Percentiles rank a stretch among this genome's conserved stretches.
Conservation (phyloP, 2,797 vertebrate species). For the Lagorchestes hirsutus region DNA sequence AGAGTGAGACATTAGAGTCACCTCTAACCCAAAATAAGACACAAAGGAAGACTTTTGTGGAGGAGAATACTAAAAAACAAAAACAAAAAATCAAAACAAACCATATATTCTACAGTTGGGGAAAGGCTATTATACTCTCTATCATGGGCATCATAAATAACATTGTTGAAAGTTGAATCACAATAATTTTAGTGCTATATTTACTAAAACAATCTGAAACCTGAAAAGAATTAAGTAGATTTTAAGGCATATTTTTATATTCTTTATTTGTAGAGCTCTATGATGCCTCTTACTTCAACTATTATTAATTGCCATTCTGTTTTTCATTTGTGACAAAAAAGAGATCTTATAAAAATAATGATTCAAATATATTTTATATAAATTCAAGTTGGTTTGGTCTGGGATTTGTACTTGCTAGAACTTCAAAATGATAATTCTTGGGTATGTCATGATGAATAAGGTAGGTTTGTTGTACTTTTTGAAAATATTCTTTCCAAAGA, state of each 20-base stretch:
- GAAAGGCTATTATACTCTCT: no score
- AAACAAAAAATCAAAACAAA: no score
- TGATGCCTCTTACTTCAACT: fast-evolving
- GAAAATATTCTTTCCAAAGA: not conserved
- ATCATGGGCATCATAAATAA: no score
- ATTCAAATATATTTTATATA: not conserved
- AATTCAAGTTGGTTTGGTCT: not conserved
- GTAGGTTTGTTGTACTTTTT: not conserved
- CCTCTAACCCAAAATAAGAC: no score
- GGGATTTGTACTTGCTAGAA: not conserved
- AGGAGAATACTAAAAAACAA: no score
- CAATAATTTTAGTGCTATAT: not conserved
- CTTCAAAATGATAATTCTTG: not conserved
- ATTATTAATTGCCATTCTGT: not conserved
- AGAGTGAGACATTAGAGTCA: not conserved
- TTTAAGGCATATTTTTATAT: no score
- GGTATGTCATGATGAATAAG: not conserved
- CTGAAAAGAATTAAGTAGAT: no score
- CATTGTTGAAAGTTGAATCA: not conserved
- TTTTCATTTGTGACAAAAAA: not conserved
- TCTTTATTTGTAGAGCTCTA: no score
- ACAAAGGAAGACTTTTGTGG: no score
- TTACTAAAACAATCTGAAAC: no score
- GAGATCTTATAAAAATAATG: not conserved
- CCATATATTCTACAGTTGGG: no score